A percentile compares a stretch with the other conserved stretches of the same genome.
Evolutionary conservation across 2,888 invertebrate genomes (phyloP).

Genomic region (Tinea semifulvella): DNA sequence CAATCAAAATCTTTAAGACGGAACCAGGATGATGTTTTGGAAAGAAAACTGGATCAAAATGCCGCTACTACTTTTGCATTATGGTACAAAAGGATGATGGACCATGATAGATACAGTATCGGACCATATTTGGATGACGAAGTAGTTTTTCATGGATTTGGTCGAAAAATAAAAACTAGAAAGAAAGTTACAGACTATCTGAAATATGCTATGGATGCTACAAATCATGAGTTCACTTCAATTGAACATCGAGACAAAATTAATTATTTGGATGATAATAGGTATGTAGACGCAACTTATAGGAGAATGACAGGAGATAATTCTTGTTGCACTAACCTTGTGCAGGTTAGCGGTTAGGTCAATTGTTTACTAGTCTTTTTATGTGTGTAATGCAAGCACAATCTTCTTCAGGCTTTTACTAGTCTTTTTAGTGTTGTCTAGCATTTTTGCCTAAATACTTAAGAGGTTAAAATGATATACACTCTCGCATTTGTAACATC

Average conservation of each 20-base stretch:
- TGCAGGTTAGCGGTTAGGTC: too few relatives aligned
- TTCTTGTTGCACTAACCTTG: too few relatives aligned
- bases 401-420: too few relatives aligned
- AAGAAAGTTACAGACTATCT: slow-evolving; percentile 66
- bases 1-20: too few relatives aligned
- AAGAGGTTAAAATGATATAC: too few relatives aligned
- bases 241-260: slow-evolving; percentile 24
- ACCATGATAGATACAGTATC: slow-evolving; percentile 55
- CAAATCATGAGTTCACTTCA: slow-evolving; percentile 56
- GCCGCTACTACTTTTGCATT: slow-evolving; percentile 45
- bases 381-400: too few relatives aligned
- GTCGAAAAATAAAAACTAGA: slow-evolving; percentile 66
- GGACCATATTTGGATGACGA: slow-evolving; percentile 58
- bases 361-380: too few relatives aligned
- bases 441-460: too few relatives aligned
- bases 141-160: slow-evolving; percentile 71
- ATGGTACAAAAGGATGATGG: slow-evolving; percentile 59
- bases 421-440: too few relatives aligned
- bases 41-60: slow-evolving; percentile 13
- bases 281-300: slow-evolving; percentile 16
- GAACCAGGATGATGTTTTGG: too few relatives aligned
- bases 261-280: slow-evolving; percentile 12
- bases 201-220: slow-evolving; percentile 60
- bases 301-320: too few relatives aligned
- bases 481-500: too few relatives aligned